Evolutionary conservation across 2,113 vertebrate species (phyloP).

Genomic region (Malaclemys terrapin): DNA sequence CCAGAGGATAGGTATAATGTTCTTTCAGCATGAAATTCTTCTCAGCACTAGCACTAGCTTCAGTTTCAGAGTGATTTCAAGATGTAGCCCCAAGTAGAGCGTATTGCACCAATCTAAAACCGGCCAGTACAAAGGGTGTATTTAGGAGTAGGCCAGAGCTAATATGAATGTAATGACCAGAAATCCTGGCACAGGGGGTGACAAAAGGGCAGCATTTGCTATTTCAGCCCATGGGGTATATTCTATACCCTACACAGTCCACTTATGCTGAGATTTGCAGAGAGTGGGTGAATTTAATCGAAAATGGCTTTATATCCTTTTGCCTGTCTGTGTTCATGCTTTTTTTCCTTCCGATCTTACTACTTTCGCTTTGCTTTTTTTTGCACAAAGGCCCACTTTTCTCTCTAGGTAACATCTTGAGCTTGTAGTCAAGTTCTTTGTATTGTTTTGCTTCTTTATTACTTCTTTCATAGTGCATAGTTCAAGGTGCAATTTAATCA

Average conservation of each 20-base stretch:
- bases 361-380: neutral
- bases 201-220: neutral
- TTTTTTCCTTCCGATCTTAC: neutral
- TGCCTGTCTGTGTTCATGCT: neutral
- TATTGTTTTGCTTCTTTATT: neutral
- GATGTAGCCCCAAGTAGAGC: neutral
- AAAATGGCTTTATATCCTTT: neutral
- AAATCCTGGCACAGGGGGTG: neutral
- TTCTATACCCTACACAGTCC: neutral
- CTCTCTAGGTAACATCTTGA: neutral
- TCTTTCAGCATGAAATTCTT: neutral
- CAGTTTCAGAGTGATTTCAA: neutral
- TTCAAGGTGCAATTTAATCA: neutral
- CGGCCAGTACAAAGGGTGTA: neutral
- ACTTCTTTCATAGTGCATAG: neutral
- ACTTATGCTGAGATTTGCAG: neutral
- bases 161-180: neutral
- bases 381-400: neutral
- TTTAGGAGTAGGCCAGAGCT: neutral
- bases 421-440: neutral
- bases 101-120: neutral
- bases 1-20: accelerated
- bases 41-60: neutral
- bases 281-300: neutral
- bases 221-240: neutral